A percentile compares a stretch with the other conserved stretches of the same genome.
phyloP scores from a whole-genome alignment of 2,113 vertebrate species.

The Vireo altiloquus region DNA sequence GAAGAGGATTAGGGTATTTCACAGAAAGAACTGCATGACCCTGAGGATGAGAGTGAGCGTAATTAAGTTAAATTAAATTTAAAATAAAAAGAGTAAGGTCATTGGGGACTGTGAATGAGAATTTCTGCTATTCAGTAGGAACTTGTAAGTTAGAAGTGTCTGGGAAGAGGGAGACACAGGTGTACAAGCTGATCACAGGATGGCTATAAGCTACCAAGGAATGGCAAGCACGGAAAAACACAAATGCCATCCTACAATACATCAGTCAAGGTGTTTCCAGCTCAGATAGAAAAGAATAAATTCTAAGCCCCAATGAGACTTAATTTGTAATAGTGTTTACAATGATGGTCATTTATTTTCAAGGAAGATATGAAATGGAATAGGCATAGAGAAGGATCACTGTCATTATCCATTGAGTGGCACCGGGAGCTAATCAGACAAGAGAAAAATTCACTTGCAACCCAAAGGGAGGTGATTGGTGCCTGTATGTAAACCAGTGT shows the following conservation, averaged over 20 bases:
- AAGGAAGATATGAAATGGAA: not conserved
- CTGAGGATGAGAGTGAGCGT: not conserved
- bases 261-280: not conserved
- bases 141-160: not conserved
- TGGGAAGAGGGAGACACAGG: not conserved
- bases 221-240: not conserved
- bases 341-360: not conserved
- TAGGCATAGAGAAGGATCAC: not conserved
- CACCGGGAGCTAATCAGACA: not conserved
- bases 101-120: not conserved
- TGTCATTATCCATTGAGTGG: not conserved
- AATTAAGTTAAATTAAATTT: slow-evolving; percentile 31
- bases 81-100: slow-evolving; percentile 8
- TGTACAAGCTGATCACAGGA: not conserved
- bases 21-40: not conserved
- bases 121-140: slow-evolving; percentile 10
- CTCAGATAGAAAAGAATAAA: not conserved
- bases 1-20: slow-evolving; percentile 1
- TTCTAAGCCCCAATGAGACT: not conserved
- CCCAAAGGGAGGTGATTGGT: not conserved
- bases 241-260: not conserved
- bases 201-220: not conserved
- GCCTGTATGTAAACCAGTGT: not conserved
- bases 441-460: not conserved
- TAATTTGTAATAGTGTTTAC: not conserved